Evolutionary conservation across 2,113 vertebrate species (phyloP).

Genomic region (Myiozetetes cayanensis): DNA sequence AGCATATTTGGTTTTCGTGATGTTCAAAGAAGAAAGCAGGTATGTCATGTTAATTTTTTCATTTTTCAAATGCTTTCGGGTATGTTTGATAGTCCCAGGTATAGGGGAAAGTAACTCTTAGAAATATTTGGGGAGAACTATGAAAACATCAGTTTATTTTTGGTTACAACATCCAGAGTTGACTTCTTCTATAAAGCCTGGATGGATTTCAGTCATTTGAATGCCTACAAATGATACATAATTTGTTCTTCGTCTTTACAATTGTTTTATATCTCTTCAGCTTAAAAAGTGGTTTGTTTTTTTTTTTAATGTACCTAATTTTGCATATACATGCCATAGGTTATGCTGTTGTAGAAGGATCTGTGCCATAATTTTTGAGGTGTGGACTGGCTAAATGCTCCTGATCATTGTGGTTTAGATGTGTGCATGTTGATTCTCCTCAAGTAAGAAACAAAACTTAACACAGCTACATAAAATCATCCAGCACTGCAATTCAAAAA

Average conservation of each 20-base stretch:
- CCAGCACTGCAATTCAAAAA: not conserved
- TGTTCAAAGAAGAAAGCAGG: not conserved
- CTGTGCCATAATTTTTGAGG: not conserved
- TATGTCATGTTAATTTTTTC: not conserved
- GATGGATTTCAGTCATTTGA: not conserved
- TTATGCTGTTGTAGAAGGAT: not conserved
- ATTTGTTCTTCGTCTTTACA: not conserved
- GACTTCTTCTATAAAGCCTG: not conserved
- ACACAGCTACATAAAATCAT: not conserved
- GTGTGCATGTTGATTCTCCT: fast-evolving
- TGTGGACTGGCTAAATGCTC: not conserved
- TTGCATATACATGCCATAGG: not conserved
- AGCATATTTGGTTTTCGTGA: not conserved
- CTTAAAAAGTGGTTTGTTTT: not conserved
- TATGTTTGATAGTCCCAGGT: not conserved
- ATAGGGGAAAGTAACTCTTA: not conserved
- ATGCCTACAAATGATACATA: not conserved
- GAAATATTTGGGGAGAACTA: not conserved
- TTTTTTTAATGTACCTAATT: not conserved
- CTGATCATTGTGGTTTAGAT: not conserved
- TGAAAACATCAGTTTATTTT: not conserved
- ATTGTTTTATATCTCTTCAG: not conserved
- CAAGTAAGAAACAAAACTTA: not conserved
- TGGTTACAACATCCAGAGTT: not conserved
- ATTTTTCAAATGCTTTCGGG: not conserved